These are phyloP conservation scores for Hydrozoanthus tunicans DNA, from an alignment of 64 coral and sea anemone species.

Conservation along the genomic window DNA sequence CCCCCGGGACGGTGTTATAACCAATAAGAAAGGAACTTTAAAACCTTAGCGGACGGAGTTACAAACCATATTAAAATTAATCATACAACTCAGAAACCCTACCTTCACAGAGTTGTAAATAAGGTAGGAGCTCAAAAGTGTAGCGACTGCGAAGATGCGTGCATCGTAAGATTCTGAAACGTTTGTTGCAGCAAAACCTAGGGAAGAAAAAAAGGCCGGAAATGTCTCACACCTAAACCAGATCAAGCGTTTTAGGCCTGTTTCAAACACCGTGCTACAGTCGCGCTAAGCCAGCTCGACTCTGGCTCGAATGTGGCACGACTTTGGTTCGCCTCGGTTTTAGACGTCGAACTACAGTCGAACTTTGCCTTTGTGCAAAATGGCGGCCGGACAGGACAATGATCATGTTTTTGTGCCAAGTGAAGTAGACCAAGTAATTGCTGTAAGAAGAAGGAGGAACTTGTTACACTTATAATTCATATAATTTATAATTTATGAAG, in stretches of 20 bases:
- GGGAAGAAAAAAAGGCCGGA: neutral
- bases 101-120: conserved; percentile 82
- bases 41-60: neutral
- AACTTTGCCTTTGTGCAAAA: neutral
- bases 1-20: no score
- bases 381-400: neutral
- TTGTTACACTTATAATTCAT: no score
- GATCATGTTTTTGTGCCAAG: neutral
- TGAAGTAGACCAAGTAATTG: neutral
- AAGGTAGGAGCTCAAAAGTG: conserved; percentile 73
- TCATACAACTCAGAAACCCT: neutral
- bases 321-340: no score
- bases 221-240: neutral
- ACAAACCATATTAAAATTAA: neutral
- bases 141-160: conserved; percentile 69
- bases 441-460: no score
- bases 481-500: no score
- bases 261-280: no score
- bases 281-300: neutral
- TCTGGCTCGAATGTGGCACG: no score
- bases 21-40: no score
- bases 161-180: conserved; percentile 75
- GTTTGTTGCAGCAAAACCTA: conserved; percentile 75
- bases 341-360: no score
- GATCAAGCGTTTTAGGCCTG: neutral